These are phyloP conservation scores for Leptopilina drosophilae DNA, from an alignment of 2,888 invertebrate species.

Conservation along the genomic window DNA sequence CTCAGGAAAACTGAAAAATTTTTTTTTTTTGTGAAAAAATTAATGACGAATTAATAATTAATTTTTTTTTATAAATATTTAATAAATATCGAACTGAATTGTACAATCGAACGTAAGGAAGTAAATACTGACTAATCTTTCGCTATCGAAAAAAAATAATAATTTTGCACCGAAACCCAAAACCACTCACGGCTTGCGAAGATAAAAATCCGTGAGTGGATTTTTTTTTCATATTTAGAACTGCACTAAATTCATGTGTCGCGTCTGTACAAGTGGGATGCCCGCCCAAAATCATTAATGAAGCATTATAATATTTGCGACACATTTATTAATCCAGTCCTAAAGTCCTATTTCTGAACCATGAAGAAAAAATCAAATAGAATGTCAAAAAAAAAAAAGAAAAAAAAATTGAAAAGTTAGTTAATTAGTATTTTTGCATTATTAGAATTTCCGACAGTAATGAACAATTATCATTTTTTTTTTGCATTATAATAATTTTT, in stretches of 20 bases:
- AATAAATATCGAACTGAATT: constrained; percentile 27
- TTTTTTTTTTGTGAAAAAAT: not conserved
- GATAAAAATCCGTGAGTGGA: constrained; percentile 11
- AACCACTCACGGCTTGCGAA: not conserved
- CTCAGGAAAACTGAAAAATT: too few relatives aligned
- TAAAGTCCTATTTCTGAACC: constrained; percentile 50
- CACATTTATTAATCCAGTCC: constrained; percentile 50
- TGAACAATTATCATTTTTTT: too few relatives aligned
- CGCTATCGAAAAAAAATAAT: not conserved
- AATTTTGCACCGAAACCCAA: constrained; percentile 29
- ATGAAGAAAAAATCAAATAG: not conserved
- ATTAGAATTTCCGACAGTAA: too few relatives aligned
- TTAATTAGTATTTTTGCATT: too few relatives aligned
- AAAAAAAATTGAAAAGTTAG: too few relatives aligned
- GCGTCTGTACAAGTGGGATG: constrained; percentile 62
- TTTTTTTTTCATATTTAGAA: constrained; percentile 12
- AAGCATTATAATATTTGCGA: constrained; percentile 61
- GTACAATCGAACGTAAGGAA: constrained; percentile 33
- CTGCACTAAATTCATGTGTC: constrained; percentile 45
- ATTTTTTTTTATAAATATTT: not conserved
- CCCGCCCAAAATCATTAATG: constrained; percentile 58
- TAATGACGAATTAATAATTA: constrained; percentile 36
- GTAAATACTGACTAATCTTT: constrained; percentile 31
- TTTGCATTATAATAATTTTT: too few relatives aligned
- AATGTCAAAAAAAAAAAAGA: too few relatives aligned